Base-by-base conservation (phyloP, 2,113 vertebrate genomes). In the Oriolus oriolus region DNA sequence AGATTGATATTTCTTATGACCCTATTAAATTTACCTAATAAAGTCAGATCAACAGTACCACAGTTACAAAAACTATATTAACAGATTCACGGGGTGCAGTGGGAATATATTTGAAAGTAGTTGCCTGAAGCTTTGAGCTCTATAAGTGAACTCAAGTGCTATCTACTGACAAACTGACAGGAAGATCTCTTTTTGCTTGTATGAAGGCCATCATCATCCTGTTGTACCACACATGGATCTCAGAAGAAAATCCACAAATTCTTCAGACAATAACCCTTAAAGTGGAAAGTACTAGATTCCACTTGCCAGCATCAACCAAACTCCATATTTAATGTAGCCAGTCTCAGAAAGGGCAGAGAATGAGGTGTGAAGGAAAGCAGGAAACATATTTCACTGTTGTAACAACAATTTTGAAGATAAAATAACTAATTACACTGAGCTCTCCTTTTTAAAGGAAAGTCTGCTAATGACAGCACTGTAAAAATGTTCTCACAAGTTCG, bases 161-260 rank as follows among this genome's bases (percentile, higher is more conserved):
- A 71, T 33, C 54, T 79, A 84, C 33, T 64, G 87, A 76, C 53
- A 91, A 86, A 54, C 7, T 30, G 16, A 60, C 15, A 22, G 13
- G 20, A 44, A 68, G 10, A 21, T 11, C 22, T 70, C 16, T 45
- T 60, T 84, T 45, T 70, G 19, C 12, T 31, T 52, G 1, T 17
- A 6, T 7, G 3, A 68, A 83, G 3, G 10, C 5, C 18, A 16
- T 49, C 11, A 21, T n/a, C 1, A 0, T 53, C 19, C 28, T 53
- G 8, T 15, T 33, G 17, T 26, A 56, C 10, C 44, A 63, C 13
- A n/a, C 6, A 35, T 3, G 59, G 14, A 50, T 45, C 16, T 71
- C 49, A 60, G 45, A 66, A 59, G 23, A 82, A 87, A 80, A 71
- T 26, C 60, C 21, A 61, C 7, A 33, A 35, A 39, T 65, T 81